These are phyloP conservation scores for Holotrichia oblita DNA, from an alignment of 1,140 invertebrate genomes.

Conservation along the genomic window DNA sequence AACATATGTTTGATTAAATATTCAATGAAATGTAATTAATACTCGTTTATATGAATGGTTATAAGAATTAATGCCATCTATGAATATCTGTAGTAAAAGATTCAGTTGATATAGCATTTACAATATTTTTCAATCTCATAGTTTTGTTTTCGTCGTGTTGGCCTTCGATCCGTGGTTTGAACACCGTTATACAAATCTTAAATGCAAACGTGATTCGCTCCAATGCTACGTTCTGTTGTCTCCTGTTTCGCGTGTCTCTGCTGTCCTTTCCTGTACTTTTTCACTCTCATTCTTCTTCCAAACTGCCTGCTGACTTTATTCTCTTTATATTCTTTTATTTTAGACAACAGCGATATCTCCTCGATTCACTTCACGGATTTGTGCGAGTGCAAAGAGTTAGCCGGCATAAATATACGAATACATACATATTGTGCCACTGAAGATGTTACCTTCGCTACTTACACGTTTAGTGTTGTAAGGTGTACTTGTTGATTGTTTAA, in stretches of 20 bases:
- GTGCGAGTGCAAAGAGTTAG: not conserved
- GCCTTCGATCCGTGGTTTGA: not conserved
- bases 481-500: too few relatives aligned
- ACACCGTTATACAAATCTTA: constrained; percentile 35
- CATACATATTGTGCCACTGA: not conserved
- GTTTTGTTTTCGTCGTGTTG: constrained; percentile 1
- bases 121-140: not conserved
- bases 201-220: constrained; percentile 30
- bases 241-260: constrained; percentile 18
- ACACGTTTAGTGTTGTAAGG: too few relatives aligned
- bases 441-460: not conserved
- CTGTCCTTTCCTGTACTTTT: constrained; percentile 27
- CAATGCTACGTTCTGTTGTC: not conserved
- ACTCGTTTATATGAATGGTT: too few relatives aligned
- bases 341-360: not conserved
- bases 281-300: constrained; percentile 23
- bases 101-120: not conserved
- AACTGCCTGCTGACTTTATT: constrained; percentile 10
- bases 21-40: too few relatives aligned
- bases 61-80: too few relatives aligned
- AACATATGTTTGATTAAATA: too few relatives aligned
- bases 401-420: not conserved
- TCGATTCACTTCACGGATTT: not conserved
- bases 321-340: not conserved
- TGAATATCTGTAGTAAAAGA: too few relatives aligned